Conservation (phyloP, 92 coral and sea anemone genomes). For the Epizoanthus ramosus region DNA sequence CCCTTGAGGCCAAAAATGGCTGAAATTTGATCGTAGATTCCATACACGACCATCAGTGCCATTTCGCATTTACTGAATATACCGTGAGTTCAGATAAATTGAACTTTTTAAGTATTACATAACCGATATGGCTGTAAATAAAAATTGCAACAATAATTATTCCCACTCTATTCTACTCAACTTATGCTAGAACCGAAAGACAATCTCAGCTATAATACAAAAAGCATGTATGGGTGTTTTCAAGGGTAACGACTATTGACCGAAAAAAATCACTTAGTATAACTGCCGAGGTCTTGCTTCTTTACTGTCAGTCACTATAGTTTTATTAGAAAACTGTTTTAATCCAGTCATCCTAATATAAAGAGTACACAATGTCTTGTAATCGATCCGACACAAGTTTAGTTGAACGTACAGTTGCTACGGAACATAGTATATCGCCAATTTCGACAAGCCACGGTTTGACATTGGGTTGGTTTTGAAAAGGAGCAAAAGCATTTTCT, state of each 20-base stretch:
- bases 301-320: neutral
- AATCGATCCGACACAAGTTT: constrained; percentile 31
- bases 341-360: constrained; percentile 28
- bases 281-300: too few relatives aligned
- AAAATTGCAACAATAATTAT: neutral
- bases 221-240: neutral
- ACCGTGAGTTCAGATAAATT: neutral
- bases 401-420: neutral
- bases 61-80: neutral
- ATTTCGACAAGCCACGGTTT: too few relatives aligned
- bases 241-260: too few relatives aligned
- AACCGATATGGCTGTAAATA: constrained; percentile 19
- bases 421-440: neutral
- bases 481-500: too few relatives aligned
- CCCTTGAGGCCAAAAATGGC: too few relatives aligned
- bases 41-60: too few relatives aligned
- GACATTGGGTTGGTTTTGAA: too few relatives aligned
- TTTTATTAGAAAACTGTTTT: constrained; percentile 22
- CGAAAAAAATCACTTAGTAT: too few relatives aligned
- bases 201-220: neutral
- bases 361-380: constrained; percentile 5
- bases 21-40: neutral
- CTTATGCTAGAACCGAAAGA: neutral
- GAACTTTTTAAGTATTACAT: neutral
- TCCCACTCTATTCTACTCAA: neutral